A percentile compares a stretch with the other conserved stretches of the same genome.
phyloP scores from a whole-genome alignment of 1,140 invertebrate species.

The Papilio polytes region DNA sequence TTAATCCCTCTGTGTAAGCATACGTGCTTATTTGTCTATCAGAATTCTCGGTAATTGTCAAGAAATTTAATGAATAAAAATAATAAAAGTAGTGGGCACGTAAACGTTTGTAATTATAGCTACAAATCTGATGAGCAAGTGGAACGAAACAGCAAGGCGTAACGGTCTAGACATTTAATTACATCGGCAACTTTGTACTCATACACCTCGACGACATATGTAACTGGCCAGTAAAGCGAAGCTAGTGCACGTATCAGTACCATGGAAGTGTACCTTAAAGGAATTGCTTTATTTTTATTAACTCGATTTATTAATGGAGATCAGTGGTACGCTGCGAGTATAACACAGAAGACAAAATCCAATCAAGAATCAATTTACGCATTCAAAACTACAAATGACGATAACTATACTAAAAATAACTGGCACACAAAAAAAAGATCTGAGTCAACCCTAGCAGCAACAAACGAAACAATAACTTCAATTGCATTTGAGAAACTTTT shows the following conservation, averaged over 20 bases:
- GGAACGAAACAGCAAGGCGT: conserved; percentile 61
- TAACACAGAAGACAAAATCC: conserved; percentile 36
- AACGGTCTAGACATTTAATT: conserved; percentile 73
- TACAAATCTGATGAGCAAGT: conserved; percentile 48
- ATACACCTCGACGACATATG: conserved; percentile 46
- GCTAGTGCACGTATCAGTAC: conserved; percentile 2
- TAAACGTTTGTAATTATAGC: conserved; percentile 28
- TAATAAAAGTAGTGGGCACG: not conserved
- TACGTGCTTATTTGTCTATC: not conserved
- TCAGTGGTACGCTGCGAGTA: conserved; percentile 47
- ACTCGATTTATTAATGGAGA: conserved; percentile 40
- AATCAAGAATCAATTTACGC: conserved; percentile 1
- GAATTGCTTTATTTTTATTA: conserved; percentile 36
- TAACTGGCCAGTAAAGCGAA: conserved; percentile 43
- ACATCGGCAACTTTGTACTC: conserved; percentile 60
- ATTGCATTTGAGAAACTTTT: not conserved
- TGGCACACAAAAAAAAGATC: not conserved
- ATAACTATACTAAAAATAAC: not conserved
- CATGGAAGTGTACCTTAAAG: conserved; percentile 40
- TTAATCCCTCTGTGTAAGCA: not conserved
- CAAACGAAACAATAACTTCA: not conserved
- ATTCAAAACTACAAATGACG: not conserved
- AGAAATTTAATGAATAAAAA: not conserved
- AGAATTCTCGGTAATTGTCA: conserved; percentile 11
- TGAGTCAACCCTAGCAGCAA: not conserved